These are phyloP conservation scores for Anseranas semipalmata DNA, from an alignment of 2,113 vertebrate species.

Conservation along the genomic window DNA sequence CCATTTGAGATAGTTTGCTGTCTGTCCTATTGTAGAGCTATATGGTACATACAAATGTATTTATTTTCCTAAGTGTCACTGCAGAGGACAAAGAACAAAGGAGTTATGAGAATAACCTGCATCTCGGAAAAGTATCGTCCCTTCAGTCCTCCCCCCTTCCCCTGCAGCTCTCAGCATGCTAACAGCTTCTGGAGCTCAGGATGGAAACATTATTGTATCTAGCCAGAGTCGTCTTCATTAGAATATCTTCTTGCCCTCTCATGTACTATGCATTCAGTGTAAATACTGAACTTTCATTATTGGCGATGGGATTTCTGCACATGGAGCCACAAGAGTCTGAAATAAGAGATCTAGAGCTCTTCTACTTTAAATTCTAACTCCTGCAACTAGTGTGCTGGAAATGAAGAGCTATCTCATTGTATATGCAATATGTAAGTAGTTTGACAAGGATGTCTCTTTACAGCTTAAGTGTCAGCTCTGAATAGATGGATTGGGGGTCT, in stretches of 20 bases:
- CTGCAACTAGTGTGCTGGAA: constrained; percentile 5
- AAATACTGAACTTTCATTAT: constrained; percentile 15
- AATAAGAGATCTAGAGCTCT: constrained; percentile 13
- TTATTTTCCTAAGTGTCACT: neutral
- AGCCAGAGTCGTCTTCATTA: neutral
- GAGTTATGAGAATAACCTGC: neutral
- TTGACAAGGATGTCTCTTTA: constrained; percentile 56
- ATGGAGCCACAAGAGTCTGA: neutral
- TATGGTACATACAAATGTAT: no score
- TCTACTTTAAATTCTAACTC: constrained; percentile 42
- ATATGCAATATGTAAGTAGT: constrained; percentile 50
- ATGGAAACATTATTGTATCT: neutral
- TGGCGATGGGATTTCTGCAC: neutral
- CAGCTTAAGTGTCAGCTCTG: constrained; percentile 51
- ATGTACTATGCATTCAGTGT: neutral
- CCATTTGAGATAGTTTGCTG: neutral
- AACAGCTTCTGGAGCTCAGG: neutral
- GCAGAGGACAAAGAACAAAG: neutral
- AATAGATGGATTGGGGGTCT: constrained; percentile 60
- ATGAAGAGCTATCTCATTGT: constrained; percentile 40
- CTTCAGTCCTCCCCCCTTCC: neutral
- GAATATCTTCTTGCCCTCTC: neutral
- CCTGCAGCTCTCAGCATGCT: neutral
- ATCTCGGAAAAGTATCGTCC: neutral
- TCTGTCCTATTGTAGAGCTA: neutral